phyloP scores from a whole-genome alignment of 2,888 invertebrate genomes.

The Sarcophaga carnaria region DNA sequence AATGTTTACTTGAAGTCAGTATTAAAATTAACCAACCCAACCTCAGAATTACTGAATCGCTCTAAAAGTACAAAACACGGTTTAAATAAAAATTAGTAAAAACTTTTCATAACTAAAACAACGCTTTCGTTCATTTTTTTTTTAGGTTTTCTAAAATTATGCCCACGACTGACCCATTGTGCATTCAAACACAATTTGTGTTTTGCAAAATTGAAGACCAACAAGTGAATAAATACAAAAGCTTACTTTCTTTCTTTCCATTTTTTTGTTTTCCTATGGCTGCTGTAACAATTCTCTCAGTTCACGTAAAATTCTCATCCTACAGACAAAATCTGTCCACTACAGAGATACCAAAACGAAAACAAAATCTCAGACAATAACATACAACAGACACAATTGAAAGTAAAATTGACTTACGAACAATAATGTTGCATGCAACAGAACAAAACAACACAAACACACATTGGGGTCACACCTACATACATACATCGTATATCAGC shows the following conservation, averaged over 20 bases:
- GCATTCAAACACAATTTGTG: neutral
- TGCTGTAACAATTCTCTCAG: neutral
- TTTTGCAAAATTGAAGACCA: slow-evolving; percentile 2
- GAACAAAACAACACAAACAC: neutral
- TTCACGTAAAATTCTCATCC: neutral
- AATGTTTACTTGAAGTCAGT: too few species aligned
- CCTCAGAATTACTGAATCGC: too few species aligned
- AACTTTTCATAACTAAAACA: too few species aligned
- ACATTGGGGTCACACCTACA: neutral
- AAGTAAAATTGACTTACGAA: slow-evolving; percentile 25
- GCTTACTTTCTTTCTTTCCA: neutral
- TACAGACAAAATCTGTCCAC: neutral
- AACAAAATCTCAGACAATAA: neutral
- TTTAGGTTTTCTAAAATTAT: neutral
- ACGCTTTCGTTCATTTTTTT: too few species aligned
- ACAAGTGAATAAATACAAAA: slow-evolving; percentile 22
- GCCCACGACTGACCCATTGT: neutral
- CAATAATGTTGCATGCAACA: slow-evolving; percentile 17
- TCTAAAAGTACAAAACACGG: too few species aligned
- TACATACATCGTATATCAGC: neutral
- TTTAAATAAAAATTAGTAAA: too few species aligned
- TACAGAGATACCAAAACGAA: neutral
- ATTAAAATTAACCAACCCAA: too few species aligned
- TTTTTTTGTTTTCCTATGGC: neutral
- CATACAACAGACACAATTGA: slow-evolving; percentile 18